These are phyloP conservation scores for Sialis lutaria DNA, from an alignment of 2,888 invertebrate genomes.

Conservation along the genomic window DNA sequence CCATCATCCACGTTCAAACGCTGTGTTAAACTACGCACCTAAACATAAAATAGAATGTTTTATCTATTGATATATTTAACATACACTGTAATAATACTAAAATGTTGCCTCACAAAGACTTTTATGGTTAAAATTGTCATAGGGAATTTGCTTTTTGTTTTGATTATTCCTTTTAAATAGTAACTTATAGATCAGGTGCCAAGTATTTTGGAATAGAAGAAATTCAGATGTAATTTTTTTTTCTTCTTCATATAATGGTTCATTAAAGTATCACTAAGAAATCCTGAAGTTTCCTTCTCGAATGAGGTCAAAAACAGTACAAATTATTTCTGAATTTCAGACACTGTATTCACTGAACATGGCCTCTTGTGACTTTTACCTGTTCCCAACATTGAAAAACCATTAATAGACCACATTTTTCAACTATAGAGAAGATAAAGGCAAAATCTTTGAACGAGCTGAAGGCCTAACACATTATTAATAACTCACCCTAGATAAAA, in stretches of 20 bases:
- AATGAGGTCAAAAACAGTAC: too few species aligned
- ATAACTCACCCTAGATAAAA: conserved; percentile 57
- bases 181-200: too few species aligned
- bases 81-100: background rate
- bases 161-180: background rate
- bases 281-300: too few species aligned
- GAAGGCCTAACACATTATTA: background rate
- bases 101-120: conserved; percentile 1
- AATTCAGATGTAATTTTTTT: too few species aligned
- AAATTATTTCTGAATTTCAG: too few species aligned
- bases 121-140: background rate
- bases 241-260: too few species aligned
- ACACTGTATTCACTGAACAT: too few species aligned
- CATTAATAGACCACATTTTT: too few species aligned
- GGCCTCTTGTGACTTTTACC: too few species aligned
- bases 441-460: background rate
- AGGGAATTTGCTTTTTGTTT: background rate
- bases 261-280: too few species aligned
- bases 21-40: conserved; percentile 72
- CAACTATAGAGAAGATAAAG: background rate
- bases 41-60: conserved; percentile 9
- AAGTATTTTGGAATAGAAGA: too few species aligned
- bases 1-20: conserved; percentile 71
- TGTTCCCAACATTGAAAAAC: too few species aligned
- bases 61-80: background rate